Conservation (phyloP, 2,888 invertebrate genomes). For the Platycheirus rosarum region DNA sequence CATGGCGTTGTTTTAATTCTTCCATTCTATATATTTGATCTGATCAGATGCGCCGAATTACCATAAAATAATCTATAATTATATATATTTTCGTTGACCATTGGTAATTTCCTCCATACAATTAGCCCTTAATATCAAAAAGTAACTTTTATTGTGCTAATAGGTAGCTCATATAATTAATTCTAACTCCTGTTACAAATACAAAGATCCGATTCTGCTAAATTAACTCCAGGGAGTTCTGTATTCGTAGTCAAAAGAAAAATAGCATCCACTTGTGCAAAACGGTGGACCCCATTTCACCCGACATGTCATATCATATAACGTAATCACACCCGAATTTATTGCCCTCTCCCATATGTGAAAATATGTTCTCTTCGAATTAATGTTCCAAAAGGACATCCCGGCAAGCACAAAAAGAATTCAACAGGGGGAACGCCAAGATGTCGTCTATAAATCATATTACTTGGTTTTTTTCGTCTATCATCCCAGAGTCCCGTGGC, state of each 20-base stretch:
- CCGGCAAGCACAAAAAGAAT: conserved; percentile 54
- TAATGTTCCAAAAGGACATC: conserved; percentile 69
- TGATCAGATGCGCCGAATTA: too few species aligned
- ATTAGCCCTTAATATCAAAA: too few species aligned
- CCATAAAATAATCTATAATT: too few species aligned
- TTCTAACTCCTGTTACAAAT: background rate
- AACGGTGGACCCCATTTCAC: conserved; percentile 33
- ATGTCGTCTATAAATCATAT: conserved; percentile 73
- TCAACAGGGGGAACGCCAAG: conserved; percentile 66
- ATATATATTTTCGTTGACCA: too few species aligned
- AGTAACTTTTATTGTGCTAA: too few species aligned
- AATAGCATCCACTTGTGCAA: conserved; percentile 44
- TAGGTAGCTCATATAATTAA: background rate
- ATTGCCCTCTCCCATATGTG: conserved; percentile 73
- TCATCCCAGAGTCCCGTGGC: conserved; percentile 34
- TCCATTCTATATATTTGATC: too few species aligned
- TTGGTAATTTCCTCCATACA: too few species aligned
- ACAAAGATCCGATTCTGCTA: background rate
- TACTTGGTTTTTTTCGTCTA: conserved; percentile 50
- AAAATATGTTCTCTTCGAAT: conserved; percentile 66
- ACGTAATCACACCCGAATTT: conserved; percentile 73
- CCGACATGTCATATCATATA: conserved; percentile 65
- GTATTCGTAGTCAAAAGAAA: background rate
- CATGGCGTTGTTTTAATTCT: too few species aligned
- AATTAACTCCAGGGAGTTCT: background rate